phyloP scores from a whole-genome alignment of 2,797 vertebrate genomes.

The Salarias fasciatus region DNA sequence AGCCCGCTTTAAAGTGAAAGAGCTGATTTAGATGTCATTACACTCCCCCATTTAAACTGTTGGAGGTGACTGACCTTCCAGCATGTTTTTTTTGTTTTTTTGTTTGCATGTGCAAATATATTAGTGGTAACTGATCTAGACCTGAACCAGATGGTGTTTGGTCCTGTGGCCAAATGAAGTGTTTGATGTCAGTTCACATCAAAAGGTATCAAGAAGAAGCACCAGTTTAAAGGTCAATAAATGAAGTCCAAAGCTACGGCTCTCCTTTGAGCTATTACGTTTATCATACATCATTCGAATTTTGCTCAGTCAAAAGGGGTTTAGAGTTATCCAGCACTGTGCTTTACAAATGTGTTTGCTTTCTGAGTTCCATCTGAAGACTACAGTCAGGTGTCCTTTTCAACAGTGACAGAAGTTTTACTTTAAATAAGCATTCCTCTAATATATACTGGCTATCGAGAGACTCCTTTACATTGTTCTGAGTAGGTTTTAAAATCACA shows the following conservation, averaged over 20 bases:
- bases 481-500: background rate
- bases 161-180: constrained; percentile 21
- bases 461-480: background rate
- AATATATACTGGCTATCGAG: constrained; percentile 1
- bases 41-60: constrained; percentile 21
- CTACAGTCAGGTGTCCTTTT: background rate
- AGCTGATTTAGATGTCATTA: too few species aligned
- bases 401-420: background rate
- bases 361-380: background rate
- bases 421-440: too few species aligned
- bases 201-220: constrained; percentile 18
- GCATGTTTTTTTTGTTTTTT: background rate
- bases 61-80: constrained; percentile 45
- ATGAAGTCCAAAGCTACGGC: background rate
- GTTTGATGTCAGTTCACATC: constrained; percentile 27
- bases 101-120: constrained; percentile 1
- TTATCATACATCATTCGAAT: constrained; percentile 6
- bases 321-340: background rate
- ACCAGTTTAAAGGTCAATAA: constrained; percentile 42
- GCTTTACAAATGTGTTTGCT: background rate
- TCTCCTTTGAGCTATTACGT: constrained; percentile 6
- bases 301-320: background rate
- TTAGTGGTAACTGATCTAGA: constrained; percentile 11
- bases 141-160: constrained; percentile 39
- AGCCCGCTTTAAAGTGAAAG: too few species aligned